phyloP scores from a whole-genome alignment of 2,113 vertebrate genomes.

The Gymnobelideus leadbeateri region DNA sequence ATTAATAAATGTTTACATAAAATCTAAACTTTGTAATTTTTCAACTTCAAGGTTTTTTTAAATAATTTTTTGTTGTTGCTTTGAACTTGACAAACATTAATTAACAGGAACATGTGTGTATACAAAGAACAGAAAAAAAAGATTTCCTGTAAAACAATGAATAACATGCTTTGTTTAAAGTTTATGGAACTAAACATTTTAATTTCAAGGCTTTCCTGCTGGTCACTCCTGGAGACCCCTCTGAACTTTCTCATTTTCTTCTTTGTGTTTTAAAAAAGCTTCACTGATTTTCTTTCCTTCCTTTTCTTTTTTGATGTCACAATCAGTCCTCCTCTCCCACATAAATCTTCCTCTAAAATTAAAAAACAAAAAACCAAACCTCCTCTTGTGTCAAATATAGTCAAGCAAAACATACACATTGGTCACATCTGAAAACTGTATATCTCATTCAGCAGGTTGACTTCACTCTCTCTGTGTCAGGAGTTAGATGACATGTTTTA shows the following conservation, averaged over 20 bases:
- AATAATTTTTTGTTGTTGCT: neutral
- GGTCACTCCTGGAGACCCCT: neutral
- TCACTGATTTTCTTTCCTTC: neutral
- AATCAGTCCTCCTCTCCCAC: neutral
- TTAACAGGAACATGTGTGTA: neutral
- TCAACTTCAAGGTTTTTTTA: neutral
- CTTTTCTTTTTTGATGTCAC: neutral
- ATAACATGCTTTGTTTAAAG: neutral
- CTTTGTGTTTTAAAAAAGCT: neutral
- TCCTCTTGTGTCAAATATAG: neutral
- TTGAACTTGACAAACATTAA: neutral
- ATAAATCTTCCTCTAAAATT: neutral
- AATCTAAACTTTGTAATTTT: neutral
- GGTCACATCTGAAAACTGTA: neutral
- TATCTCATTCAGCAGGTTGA: neutral
- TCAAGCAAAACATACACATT: neutral
- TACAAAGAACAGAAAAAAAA: neutral
- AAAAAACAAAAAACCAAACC: neutral
- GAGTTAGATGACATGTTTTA: neutral
- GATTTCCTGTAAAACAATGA: neutral
- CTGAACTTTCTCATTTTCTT: neutral
- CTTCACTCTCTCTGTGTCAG: neutral
- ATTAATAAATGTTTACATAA: neutral
- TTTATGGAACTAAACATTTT: neutral
- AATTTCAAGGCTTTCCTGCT: neutral